Evolutionary conservation across 2,113 vertebrate species (phyloP).

Genomic region (Cynoglossus semilaevis): DNA sequence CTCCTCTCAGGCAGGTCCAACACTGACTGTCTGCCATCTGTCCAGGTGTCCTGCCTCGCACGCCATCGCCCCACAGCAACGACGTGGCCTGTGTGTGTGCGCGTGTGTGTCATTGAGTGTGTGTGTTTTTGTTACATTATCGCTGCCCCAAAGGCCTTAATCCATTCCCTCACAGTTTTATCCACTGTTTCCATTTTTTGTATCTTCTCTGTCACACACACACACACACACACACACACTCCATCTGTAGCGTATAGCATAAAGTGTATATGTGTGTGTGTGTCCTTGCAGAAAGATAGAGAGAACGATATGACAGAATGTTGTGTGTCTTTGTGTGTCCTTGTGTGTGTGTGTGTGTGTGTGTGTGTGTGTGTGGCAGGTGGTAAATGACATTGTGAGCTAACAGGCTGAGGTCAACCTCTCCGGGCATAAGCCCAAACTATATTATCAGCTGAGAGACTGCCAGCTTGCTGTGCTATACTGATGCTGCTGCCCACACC

Average conservation of each 20-base stretch:
- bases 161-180: neutral
- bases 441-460: slow-evolving; percentile 62
- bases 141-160: neutral
- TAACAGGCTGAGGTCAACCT: slow-evolving; percentile 69
- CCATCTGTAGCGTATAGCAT: neutral
- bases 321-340: slow-evolving; percentile 3
- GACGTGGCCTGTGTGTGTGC: neutral
- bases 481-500: slow-evolving; percentile 43
- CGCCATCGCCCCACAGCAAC: slow-evolving; percentile 39
- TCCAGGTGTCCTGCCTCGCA: slow-evolving; percentile 65
- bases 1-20: slow-evolving; percentile 52
- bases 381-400: slow-evolving; percentile 69
- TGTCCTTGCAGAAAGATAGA: slow-evolving; percentile 17
- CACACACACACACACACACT: slow-evolving; percentile 7
- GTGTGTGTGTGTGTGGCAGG: slow-evolving; percentile 31
- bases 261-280: too few relatives aligned
- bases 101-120: slow-evolving; percentile 14
- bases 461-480: slow-evolving; percentile 52
- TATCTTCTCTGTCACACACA: neutral
- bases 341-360: slow-evolving; percentile 3
- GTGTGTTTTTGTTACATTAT: slow-evolving; percentile 2
- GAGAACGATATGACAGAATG: slow-evolving; percentile 11
- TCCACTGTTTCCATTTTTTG: neutral
- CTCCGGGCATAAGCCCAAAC: slow-evolving; percentile 58
- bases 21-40: slow-evolving; percentile 72